Percentiles rank a stretch among this genome's conserved stretches.
phyloP scores from a whole-genome alignment of 2,113 vertebrate genomes.

The Oreochromis aureus region DNA sequence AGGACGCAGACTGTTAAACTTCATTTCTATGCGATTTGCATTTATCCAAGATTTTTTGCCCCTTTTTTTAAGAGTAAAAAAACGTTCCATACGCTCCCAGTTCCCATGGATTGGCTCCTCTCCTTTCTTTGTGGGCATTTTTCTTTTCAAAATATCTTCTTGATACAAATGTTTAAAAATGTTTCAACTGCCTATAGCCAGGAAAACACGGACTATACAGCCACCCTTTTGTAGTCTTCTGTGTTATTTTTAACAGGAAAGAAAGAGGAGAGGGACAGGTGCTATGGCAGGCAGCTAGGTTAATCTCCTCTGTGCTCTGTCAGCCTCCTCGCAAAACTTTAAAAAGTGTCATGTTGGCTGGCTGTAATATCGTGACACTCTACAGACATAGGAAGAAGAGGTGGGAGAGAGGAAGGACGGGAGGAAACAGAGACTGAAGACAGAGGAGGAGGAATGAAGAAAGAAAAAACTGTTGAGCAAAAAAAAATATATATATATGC shows the following conservation, averaged over 20 bases:
- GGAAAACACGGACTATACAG: not conserved
- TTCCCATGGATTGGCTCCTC: not conserved
- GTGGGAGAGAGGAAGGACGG: not conserved
- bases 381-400: constrained; percentile 44
- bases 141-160: not conserved
- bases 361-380: constrained; percentile 55
- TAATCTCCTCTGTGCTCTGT: constrained; percentile 61
- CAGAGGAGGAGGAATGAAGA: constrained; percentile 12
- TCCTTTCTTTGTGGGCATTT: not conserved
- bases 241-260: constrained; percentile 66
- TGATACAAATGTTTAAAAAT: not conserved
- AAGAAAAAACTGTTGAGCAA: not conserved
- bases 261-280: constrained; percentile 48
- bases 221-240: not conserved
- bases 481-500: constrained; percentile 9
- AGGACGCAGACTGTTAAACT: not conserved
- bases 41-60: not conserved
- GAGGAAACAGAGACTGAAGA: constrained; percentile 28
- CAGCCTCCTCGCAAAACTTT: constrained; percentile 61
- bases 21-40: not conserved
- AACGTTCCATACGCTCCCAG: not conserved
- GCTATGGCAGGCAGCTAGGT: constrained; percentile 47
- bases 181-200: not conserved
- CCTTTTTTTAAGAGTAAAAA: not conserved
- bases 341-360: constrained; percentile 64